Evolutionary conservation across 2,888 invertebrate species (phyloP).

Genomic region (Dicranocentrus wangi): DNA sequence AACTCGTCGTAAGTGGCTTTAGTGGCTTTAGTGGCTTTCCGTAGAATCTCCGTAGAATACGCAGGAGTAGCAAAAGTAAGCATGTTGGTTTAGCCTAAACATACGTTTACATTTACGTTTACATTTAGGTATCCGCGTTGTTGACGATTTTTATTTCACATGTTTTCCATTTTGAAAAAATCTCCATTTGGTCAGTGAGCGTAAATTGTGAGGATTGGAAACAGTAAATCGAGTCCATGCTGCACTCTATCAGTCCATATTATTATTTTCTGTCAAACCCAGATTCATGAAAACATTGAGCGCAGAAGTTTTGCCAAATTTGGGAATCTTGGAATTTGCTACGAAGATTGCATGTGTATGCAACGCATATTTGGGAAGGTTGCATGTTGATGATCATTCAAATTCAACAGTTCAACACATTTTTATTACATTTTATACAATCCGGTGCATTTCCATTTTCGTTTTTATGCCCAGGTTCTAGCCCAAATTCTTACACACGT

Average conservation of each 20-base stretch:
- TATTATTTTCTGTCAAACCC: constrained; percentile 53
- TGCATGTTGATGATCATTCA: constrained; percentile 36
- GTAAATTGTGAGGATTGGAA: constrained; percentile 50
- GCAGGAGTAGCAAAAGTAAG: no score
- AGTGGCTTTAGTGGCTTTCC: no score
- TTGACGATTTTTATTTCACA: constrained; percentile 34
- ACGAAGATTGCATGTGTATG: constrained; percentile 12
- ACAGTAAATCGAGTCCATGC: constrained; percentile 46
- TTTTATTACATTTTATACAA: constrained; percentile 52
- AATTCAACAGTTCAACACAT: no score
- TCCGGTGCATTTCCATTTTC: constrained; percentile 43
- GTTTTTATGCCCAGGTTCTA: constrained; percentile 17
- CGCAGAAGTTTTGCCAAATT: constrained; percentile 57
- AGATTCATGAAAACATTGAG: constrained; percentile 41
- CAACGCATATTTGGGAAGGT: constrained; percentile 6
- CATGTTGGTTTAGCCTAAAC: no score
- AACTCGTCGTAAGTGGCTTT: no score
- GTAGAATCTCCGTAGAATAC: no score
- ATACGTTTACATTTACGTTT: constrained; percentile 1
- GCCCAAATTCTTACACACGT: no score
- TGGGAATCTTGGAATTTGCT: constrained; percentile 50
- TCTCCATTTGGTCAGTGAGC: constrained; percentile 36
- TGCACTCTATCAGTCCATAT: constrained; percentile 23
- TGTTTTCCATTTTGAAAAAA: constrained; percentile 37
- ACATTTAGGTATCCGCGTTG: not conserved